These are phyloP conservation scores for Anarrhichthys ocellatus DNA, from an alignment of 2,113 vertebrate species.

Conservation along the genomic window DNA sequence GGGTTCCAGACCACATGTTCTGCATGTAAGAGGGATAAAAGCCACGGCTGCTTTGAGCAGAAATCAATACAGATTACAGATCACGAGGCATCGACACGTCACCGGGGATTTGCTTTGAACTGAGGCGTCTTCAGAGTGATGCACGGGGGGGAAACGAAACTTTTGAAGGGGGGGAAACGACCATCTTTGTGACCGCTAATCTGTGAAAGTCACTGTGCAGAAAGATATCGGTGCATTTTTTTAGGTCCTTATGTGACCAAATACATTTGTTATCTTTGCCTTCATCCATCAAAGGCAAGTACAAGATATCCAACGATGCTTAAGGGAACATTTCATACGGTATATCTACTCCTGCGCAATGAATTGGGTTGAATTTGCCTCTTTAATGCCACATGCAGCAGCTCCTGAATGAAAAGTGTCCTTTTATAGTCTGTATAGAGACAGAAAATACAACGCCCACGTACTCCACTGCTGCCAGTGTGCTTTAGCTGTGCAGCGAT, in stretches of 20 bases:
- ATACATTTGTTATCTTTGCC: neutral
- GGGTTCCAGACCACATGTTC: slow-evolving; percentile 49
- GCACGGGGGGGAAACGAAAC: slow-evolving; percentile 17
- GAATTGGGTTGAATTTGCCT: no score
- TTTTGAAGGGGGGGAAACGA: neutral
- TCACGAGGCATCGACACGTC: slow-evolving; percentile 34
- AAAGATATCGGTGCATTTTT: neutral
- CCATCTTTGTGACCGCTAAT: neutral
- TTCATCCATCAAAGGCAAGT: neutral
- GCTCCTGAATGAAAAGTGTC: no score
- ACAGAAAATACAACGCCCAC: neutral
- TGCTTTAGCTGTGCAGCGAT: neutral
- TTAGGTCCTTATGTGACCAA: neutral
- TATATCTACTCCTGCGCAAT: no score
- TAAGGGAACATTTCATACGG: neutral
- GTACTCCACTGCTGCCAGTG: neutral
- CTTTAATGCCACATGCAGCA: no score
- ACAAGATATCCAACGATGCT: neutral
- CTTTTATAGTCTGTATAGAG: no score
- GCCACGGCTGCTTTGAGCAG: slow-evolving; percentile 36
- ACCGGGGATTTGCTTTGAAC: slow-evolving; percentile 50
- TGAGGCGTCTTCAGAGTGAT: slow-evolving; percentile 33
- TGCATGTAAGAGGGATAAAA: slow-evolving; percentile 47
- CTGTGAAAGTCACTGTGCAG: neutral
- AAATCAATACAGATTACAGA: slow-evolving; percentile 73